Evolutionary conservation across 2,113 vertebrate genomes (phyloP).

Genomic region (Gnathonemus echidnorhynchus): DNA sequence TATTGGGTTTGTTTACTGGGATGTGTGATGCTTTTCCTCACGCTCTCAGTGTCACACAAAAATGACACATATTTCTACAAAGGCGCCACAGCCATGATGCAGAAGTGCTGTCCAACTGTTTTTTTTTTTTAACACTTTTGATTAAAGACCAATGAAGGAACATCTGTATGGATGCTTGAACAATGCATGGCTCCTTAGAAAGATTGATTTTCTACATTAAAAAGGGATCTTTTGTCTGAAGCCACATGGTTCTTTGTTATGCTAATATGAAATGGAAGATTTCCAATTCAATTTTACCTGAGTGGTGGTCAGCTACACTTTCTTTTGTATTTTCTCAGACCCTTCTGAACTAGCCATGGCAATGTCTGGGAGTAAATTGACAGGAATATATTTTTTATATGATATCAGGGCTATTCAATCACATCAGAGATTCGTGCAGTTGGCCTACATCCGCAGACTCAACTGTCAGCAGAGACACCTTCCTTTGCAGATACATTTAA

Average conservation of each 20-base stretch:
- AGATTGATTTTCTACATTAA: conserved; percentile 80
- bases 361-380: conserved; percentile 58
- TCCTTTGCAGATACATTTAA: not conserved
- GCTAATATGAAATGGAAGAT: conserved; percentile 90
- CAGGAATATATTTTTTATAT: conserved; percentile 66
- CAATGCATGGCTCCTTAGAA: conserved; percentile 70
- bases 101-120: conserved; percentile 73
- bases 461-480: not conserved
- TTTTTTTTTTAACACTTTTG: conserved; percentile 83
- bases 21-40: not conserved
- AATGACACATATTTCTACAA: conserved; percentile 60
- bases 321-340: conserved; percentile 94
- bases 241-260: conserved; percentile 91
- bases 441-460: not conserved
- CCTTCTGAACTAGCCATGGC: conserved; percentile 74
- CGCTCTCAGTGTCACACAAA: conserved; percentile 44
- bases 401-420: conserved; percentile 64
- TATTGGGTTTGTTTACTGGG: not conserved
- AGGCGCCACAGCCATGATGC: conserved; percentile 49
- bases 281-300: conserved; percentile 99
- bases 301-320: conserved; percentile 87
- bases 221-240: conserved; percentile 88
- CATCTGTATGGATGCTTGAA: conserved; percentile 74
- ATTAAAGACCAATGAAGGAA: conserved; percentile 78
- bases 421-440: not conserved